Evolutionary conservation across 1,140 invertebrate species (phyloP), one percentile per base, ranked within the genome.

Genomic region (Heliconius melpomene): DNA sequence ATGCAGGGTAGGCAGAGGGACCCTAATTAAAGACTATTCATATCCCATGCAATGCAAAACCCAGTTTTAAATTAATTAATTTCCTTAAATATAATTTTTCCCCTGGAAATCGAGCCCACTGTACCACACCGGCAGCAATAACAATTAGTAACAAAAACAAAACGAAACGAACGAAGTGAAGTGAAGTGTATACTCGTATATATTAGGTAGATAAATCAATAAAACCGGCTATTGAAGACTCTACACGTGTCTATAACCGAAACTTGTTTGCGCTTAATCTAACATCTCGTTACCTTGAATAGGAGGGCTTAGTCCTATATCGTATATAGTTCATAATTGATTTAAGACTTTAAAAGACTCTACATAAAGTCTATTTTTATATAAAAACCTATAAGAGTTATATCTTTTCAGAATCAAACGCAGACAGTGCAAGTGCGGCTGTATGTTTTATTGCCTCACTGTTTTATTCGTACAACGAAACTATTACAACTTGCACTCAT

Each of bases 261-360:
- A 81, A 84, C 85, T 87, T 88, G 87, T 88, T 88, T 88, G 85
- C 85, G 80, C 85, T 83, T 86, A 86, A 88, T 88, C 85, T 87
- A 83, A 84, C 86, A 88, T 85, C 85, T 80, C 80, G 85, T 87
- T 86, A 82, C 83, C 77, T 82, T 75, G 82, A 46, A 72, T 57
- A 11, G 23, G 7, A 1, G 40, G 78, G 13, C 13, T 66, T 20
- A 72, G 32, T 66, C 72, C 29, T 77, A 82, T 54, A 26, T 74
- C 75, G 18, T 40, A 32, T 2, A 3, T 2, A 13, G 3, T 13
- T 13, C n/a, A 52, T 50, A 78, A 13, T 7, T 66, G 54, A 81
- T 54, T 74, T 38, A 74, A 71, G 23, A 7, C 16, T 50, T 70
- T 81, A 82, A 11, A 1, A 1, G 1, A 13, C 2, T 26, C 0